These are phyloP conservation scores for Calidris pugnax DNA, from an alignment of 2,113 vertebrate species.

Conservation along the genomic window DNA sequence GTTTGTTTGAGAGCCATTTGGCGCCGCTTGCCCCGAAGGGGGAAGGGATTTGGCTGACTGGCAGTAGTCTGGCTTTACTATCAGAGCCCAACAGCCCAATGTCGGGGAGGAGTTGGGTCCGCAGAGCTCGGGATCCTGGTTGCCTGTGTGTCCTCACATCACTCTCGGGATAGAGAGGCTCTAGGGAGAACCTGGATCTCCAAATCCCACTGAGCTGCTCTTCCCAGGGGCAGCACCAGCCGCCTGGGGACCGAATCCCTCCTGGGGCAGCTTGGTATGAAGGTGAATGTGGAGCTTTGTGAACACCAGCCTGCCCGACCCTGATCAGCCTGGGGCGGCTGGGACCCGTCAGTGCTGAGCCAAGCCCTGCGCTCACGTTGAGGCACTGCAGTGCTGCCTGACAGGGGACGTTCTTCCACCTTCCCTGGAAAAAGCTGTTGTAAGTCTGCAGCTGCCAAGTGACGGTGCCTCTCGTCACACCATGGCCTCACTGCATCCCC, in stretches of 20 bases:
- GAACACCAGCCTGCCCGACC: too few species aligned
- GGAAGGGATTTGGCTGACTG: neutral
- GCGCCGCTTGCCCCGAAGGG: neutral
- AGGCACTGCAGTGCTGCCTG: neutral
- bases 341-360: neutral
- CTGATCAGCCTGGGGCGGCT: fast-evolving
- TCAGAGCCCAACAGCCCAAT: neutral
- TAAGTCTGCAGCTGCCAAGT: neutral
- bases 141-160: too few species aligned
- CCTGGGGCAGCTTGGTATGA: too few species aligned
- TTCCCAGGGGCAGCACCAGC: too few species aligned
- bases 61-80: neutral
- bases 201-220: too few species aligned
- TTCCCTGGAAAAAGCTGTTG: neutral
- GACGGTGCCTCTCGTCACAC: neutral
- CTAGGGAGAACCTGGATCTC: neutral
- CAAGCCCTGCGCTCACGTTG: neutral
- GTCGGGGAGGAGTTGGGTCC: neutral
- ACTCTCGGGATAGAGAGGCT: neutral
- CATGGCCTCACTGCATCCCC: neutral
- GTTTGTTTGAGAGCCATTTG: neutral
- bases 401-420: neutral
- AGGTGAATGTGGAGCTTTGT: too few species aligned
- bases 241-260: too few species aligned
- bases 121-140: neutral